Evolutionary conservation across 2,797 vertebrate genomes (phyloP), one percentile per base, ranked within the genome.

Genomic region (Adelosebastes latens): DNA sequence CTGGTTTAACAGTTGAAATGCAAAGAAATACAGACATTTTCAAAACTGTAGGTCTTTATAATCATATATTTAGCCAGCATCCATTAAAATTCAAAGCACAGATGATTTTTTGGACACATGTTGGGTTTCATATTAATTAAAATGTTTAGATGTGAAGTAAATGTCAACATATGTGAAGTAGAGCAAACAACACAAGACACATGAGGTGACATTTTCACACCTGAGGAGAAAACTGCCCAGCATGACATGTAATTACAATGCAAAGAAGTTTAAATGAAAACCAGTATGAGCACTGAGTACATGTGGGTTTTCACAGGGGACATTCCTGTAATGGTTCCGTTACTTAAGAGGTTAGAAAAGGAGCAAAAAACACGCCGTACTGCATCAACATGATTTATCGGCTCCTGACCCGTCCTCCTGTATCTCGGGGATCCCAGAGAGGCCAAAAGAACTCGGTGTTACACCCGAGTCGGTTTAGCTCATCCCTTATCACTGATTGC

Each of bases 401-500:
- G 56, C 79, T 75, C 67, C 62, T 55, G 31, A 74, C 63, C 74
- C 46, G 13, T 83, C 72, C 42, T 56, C 61, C 53, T 6, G 70
- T 49, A 55, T 70, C 64, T 55, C 7, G 31, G n/a, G 69, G 62
- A 73, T 89, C 62, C 89, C 81, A 24, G 59, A 62, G 82, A 80
- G 83, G 76, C 66, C 32, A 14, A 31, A 58, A 81, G 84, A 87
- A 91, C 81, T 86, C 75, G 27, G 2, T 27, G 75, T 69, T 77
- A 79, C 83, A 84, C 71, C 32, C 5, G 16, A 77, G 68, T 79
- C 69, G n/a, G 71, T 84, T 82, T 22, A 73, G 76, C 89, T 79
- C 64, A 65, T 81, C 85, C 72, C 78, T 83, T 75, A 87, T 88
- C 84, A 1, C 77, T 74, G 80, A 82, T 82, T 81, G 79, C 59